A percentile compares a stretch with the other conserved stretches of the same genome.
Evolutionary conservation across 2,888 invertebrate genomes (phyloP).

Genomic region (Athalia cordata): DNA sequence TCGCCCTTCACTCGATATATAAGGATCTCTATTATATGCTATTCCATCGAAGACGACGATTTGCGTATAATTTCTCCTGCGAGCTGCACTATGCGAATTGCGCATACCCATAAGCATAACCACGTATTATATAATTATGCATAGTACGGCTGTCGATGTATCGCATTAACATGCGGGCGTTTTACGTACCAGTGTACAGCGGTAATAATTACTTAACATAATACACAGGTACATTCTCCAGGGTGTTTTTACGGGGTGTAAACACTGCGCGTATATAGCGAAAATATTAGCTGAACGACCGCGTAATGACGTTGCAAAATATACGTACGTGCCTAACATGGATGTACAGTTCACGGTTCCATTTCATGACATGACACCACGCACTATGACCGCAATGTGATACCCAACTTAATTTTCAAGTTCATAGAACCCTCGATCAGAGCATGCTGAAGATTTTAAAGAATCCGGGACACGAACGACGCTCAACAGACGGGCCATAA

Average conservation of each 20-base stretch:
- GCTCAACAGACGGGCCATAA: neutral
- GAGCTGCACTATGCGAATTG: too few relatives aligned
- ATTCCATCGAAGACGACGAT: too few relatives aligned
- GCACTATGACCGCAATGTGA: too few relatives aligned
- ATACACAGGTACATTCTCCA: slow-evolving; percentile 9
- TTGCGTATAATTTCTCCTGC: too few relatives aligned
- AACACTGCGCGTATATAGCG: slow-evolving; percentile 15
- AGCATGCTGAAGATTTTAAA: too few relatives aligned
- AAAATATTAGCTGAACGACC: slow-evolving; percentile 26
- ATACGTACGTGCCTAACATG: neutral
- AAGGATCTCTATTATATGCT: too few relatives aligned
- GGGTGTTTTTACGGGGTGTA: slow-evolving; percentile 38
- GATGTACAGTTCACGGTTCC: neutral
- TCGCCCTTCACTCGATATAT: too few relatives aligned
- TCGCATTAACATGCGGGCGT: neutral
- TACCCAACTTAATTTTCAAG: neutral
- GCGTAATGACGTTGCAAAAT: neutral
- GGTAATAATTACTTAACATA: slow-evolving; percentile 38
- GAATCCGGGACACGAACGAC: neutral
- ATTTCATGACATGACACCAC: neutral
- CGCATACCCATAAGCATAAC: too few relatives aligned
- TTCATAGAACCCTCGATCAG: too few relatives aligned
- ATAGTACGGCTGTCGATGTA: slow-evolving; percentile 9
- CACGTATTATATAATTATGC: too few relatives aligned
- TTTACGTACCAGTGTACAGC: neutral